Percentiles rank a stretch among this genome's conserved stretches.
These are phyloP conservation scores for Conops quadrifasciatus DNA, from an alignment of 2,888 invertebrate species.

Conservation along the genomic window DNA sequence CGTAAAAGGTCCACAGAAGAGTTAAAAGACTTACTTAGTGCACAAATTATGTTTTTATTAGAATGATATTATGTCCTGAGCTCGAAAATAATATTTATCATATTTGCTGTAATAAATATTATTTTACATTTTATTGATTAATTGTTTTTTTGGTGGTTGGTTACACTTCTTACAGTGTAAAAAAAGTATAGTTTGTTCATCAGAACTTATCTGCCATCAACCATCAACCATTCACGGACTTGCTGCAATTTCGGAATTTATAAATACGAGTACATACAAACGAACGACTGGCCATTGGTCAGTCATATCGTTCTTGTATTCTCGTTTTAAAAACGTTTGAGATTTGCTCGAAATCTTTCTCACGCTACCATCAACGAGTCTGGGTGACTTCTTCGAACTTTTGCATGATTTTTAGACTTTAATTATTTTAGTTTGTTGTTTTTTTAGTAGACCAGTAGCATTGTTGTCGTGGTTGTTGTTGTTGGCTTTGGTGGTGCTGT, in stretches of 20 bases:
- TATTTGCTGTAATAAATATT: no score
- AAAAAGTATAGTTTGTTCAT: constrained; percentile 11
- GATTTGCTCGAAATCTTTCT: constrained; percentile 54
- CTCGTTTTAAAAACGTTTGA: constrained; percentile 25
- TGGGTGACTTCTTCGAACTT: constrained; percentile 63
- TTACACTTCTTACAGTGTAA: neutral
- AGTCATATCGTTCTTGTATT: constrained; percentile 6
- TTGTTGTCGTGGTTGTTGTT: constrained; percentile 8
- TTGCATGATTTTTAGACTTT: constrained; percentile 63
- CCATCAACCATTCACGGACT: neutral
- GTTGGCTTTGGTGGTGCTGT: neutral
- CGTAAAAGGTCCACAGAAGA: no score
- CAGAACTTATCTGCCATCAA: constrained; percentile 19
- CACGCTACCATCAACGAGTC: constrained; percentile 59
- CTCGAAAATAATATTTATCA: no score
- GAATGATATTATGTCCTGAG: no score
- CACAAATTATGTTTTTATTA: no score
- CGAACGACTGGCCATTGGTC: constrained; percentile 1
- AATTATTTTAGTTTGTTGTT: constrained; percentile 51
- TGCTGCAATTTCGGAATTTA: neutral
- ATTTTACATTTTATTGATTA: neutral
- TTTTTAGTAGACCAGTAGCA: no score
- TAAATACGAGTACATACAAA: neutral
- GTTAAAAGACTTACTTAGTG: no score
- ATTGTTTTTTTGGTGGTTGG: neutral